Evolutionary conservation across 2,797 vertebrate genomes (phyloP), one percentile per base, ranked within the genome.

Genomic region (Chaenodraco wilsoni): DNA sequence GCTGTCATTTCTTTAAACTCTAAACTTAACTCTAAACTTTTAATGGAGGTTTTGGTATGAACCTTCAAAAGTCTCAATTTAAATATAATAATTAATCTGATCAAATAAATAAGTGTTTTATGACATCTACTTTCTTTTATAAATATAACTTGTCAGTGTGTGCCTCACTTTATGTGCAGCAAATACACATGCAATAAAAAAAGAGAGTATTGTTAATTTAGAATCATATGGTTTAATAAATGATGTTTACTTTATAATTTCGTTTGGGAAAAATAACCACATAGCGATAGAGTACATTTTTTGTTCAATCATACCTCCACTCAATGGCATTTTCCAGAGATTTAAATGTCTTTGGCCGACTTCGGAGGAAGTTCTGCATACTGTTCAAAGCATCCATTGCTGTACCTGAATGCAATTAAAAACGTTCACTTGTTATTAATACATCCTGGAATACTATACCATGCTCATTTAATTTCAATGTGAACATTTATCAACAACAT

Each of bases 311-410:
- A 23, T 8, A 99, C 98, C 98, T 99, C 98, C 98, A 99, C 80
- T 99, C 98, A 54, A 99, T 98, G 74, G 98, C 98, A 59, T 96
- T 98, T 91, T 99, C 98, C 78, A 99, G 89, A 4, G 98, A 99
- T 91, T 96, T 99, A 91, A 99, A 99, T 0, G 97, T 97, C 94
- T 99, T 99, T 77, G 98, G 98, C 54, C 98, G 97, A 94, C 97
- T 96, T 82, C 97, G 95, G 60, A 99, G 94, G 92, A 99, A 99
- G 90, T 98, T 99, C 94, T 99, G 98, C 98, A 99, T 99, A 92
- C 98, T 99, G 92, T 99, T 99, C 83, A 99, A 90, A 9, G 98
- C 97, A 80, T 99, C 98, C 98, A 99, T 99, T 61, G 98, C 98
- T 51, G 98, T 99, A 17, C 98, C 98, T 99, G 81, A 59, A 44